phyloP scores from a whole-genome alignment of 2,888 invertebrate genomes.

The Bembecia ichneumoniformis region DNA sequence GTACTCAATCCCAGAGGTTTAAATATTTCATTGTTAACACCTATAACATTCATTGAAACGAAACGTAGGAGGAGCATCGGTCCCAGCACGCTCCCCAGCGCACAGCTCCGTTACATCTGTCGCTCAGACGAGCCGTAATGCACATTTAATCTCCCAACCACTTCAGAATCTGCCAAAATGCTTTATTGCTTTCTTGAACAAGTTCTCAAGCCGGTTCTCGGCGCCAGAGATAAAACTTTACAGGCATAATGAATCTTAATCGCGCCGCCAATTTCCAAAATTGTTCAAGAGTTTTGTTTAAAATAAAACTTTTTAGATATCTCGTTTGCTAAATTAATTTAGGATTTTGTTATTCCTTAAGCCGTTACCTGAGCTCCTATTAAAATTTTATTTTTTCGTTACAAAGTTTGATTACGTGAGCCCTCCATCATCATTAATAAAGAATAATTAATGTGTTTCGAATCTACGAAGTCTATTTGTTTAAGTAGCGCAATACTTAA shows the following conservation, averaged over 20 bases:
- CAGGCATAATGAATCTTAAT: constrained; percentile 70
- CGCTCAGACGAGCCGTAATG: constrained; percentile 48
- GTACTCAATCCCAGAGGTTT: too few species aligned
- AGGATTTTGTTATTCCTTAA: constrained; percentile 51
- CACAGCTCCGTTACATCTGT: constrained; percentile 39
- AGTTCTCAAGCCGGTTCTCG: constrained; percentile 46
- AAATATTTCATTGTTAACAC: too few species aligned
- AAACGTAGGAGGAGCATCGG: constrained; percentile 14
- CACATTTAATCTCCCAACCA: constrained; percentile 62
- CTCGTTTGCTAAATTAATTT: constrained; percentile 40
- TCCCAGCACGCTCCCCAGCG: constrained; percentile 18
- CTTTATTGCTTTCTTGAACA: constrained; percentile 63
- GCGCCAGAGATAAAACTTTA: constrained; percentile 61
- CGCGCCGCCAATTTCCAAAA: constrained; percentile 60
- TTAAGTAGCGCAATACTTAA: too few species aligned
- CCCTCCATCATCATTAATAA: too few species aligned
- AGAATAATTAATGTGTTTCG: too few species aligned
- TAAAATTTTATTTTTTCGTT: constrained; percentile 25
- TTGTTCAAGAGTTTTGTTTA: constrained; percentile 60
- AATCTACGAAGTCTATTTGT: too few species aligned
- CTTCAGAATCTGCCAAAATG: constrained; percentile 68
- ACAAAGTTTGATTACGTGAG: too few species aligned
- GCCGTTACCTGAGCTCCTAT: constrained; percentile 43
- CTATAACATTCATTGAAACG: neutral
- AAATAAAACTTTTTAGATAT: constrained; percentile 44